Percentiles rank a stretch among this genome's conserved stretches.
Evolutionary conservation across 1,140 invertebrate genomes (phyloP).

Genomic region (Wasmannia auropunctata): DNA sequence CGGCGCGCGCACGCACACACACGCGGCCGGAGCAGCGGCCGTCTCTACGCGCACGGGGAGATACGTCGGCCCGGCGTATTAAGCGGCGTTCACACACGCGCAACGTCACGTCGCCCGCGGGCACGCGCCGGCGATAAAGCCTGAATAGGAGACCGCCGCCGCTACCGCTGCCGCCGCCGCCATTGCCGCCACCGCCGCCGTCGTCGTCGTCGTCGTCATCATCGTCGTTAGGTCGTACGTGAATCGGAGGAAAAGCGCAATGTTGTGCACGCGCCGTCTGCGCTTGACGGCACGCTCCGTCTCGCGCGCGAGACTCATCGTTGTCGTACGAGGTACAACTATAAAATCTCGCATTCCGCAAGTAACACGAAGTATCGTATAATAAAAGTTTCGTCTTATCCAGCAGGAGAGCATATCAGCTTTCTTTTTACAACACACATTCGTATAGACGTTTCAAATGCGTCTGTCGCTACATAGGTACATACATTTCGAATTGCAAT

Average conservation of each 20-base stretch:
- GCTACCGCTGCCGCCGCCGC: neutral
- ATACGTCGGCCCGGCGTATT: slow-evolving; percentile 47
- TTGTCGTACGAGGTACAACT: neutral
- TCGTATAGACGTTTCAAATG: neutral
- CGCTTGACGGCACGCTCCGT: slow-evolving; percentile 24
- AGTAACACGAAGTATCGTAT: neutral
- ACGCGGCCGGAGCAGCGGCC: slow-evolving; percentile 15
- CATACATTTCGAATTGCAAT: neutral
- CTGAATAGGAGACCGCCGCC: slow-evolving; percentile 48
- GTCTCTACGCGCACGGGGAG: slow-evolving; percentile 47
- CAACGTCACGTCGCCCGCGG: slow-evolving; percentile 27
- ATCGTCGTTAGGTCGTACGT: slow-evolving; percentile 19
- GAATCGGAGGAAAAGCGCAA: slow-evolving; percentile 43
- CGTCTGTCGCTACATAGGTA: neutral
- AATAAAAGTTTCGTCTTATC: slow-evolving; percentile 1
- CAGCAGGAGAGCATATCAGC: neutral
- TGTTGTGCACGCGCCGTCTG: slow-evolving; percentile 18
- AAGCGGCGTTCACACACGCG: slow-evolving; percentile 32
- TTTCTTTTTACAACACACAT: neutral
- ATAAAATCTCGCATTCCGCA: slow-evolving; percentile 22
- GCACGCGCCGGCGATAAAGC: slow-evolving; percentile 62
- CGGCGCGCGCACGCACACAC: slow-evolving; percentile 76
- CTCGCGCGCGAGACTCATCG: neutral
- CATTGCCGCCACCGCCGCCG: slow-evolving; percentile 30
- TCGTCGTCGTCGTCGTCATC: slow-evolving; percentile 21